Conservation (phyloP, 2,113 vertebrate species). For the Syngnathus scovelli region DNA sequence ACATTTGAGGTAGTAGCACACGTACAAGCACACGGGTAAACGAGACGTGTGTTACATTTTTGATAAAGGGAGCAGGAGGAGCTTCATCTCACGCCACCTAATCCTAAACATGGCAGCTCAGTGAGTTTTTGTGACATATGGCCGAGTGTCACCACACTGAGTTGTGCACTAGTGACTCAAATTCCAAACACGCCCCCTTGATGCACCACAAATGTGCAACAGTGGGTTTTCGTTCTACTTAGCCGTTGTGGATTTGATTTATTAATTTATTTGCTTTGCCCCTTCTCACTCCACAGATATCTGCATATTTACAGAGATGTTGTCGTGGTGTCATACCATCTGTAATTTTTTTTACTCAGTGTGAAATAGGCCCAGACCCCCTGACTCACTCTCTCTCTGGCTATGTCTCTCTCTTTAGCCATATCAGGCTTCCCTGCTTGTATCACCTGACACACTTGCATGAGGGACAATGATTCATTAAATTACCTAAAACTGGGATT, state of each 20-base stretch:
- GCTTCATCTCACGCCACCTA: not conserved
- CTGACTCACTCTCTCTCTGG: not conserved
- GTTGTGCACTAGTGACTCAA: not conserved
- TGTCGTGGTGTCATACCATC: not conserved
- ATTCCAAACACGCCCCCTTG: not conserved
- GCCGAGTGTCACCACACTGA: conserved; percentile 1
- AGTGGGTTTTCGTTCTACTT: not conserved
- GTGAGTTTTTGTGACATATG: conserved; percentile 3
- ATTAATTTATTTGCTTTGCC: not conserved
- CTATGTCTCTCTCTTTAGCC: not conserved
- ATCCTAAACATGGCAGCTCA: not conserved
- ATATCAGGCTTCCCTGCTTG: not conserved
- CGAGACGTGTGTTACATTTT: not conserved
- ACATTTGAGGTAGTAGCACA: not conserved
- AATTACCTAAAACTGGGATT: not conserved
- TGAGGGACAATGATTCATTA: not conserved
- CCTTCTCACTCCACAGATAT: not conserved
- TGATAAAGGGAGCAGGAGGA: not conserved
- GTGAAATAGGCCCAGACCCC: conserved; percentile 2
- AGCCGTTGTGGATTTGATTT: not conserved
- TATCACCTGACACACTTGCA: conserved; percentile 1
- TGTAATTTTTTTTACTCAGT: not conserved
- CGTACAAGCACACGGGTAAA: not conserved
- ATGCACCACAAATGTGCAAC: not conserved
- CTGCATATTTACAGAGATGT: not conserved